Evolutionary conservation across 1,140 invertebrate genomes (phyloP), one percentile per base, ranked within the genome.

Genomic region (Delia radicum): DNA sequence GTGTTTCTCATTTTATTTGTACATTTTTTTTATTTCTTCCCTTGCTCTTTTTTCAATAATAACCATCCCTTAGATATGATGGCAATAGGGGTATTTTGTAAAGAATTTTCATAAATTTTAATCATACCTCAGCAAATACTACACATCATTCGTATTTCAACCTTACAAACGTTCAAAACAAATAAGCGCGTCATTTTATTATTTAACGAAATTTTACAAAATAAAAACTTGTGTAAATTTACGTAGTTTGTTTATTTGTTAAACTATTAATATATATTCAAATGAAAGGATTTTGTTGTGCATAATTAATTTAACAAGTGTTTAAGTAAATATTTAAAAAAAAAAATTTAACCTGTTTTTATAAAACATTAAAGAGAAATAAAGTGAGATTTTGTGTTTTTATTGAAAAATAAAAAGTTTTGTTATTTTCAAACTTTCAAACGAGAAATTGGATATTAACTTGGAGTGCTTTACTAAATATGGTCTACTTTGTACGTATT

Each of bases 401-500:
- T 28, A 21, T 67, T 73, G 12, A 27, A 63, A 33, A 75, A 63
- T 73, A n/a, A 27, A 69, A 24, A 74, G 62, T 27, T 63, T n/a
- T n/a, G n/a, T n/a, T n/a, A n/a, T n/a, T 26, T 28, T 7, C n/a
- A 74, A 48, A 62, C 6, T 65, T 26, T 27, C 21, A 31, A 15
- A 7, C 61, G 73, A n/a, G 26, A 33, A 18, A 63, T 73, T 48
- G 71, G 71, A 73, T 73, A 73, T 33, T 21, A 69, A 69, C 71
- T 46, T 27, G 55, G 83, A 78, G 81, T 61, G 81, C 61, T 33
- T 31, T 75, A 77, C 81, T 79, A 81, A 85, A 83, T 85, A 85
- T 85, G 83, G 83, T 85, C 82, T 85, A 85, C 80, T 85, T 85
- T 83, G 83, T 85, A 85, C 80, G 83, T 85, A 85, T 80, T 74